Evolutionary conservation across 2,797 vertebrate species (phyloP).

Genomic region (Tauraco hartlaubi): DNA sequence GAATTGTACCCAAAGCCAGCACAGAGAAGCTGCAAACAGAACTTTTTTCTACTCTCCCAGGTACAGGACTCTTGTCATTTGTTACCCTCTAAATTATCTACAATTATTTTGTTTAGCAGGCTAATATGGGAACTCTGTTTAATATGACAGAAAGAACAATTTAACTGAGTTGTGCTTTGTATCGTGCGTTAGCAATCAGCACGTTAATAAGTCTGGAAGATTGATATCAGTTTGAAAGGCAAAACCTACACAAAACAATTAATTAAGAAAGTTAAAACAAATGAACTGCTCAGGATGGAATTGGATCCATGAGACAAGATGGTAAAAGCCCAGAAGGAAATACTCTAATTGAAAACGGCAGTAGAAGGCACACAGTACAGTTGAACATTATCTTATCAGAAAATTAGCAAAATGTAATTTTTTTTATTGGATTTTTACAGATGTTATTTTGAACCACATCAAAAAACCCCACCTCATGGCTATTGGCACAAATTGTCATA

Average conservation of each 20-base stretch:
- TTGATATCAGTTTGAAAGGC: constrained; percentile 80
- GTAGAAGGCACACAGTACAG: constrained; percentile 74
- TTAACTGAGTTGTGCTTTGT: constrained; percentile 59
- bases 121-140: constrained; percentile 54
- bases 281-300: constrained; percentile 77
- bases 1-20: not conserved
- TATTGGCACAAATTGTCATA: constrained; percentile 86
- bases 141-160: constrained; percentile 70
- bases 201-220: constrained; percentile 80
- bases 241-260: constrained; percentile 85
- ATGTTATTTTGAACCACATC: constrained; percentile 88
- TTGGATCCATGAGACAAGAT: constrained; percentile 74
- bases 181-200: constrained; percentile 72
- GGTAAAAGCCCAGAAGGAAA: constrained; percentile 80
- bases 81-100: constrained; percentile 70
- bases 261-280: constrained; percentile 86
- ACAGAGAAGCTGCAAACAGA: not conserved
- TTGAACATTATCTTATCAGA: constrained; percentile 86
- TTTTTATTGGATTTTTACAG: constrained; percentile 84
- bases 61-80: constrained; percentile 57
- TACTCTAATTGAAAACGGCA: constrained; percentile 82
- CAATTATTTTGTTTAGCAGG: constrained; percentile 68
- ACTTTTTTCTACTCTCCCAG: constrained; percentile 24
- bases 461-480: constrained; percentile 83
- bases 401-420: constrained; percentile 88